Conservation (phyloP, 2,797 vertebrate species). For the Liasis olivaceus region DNA sequence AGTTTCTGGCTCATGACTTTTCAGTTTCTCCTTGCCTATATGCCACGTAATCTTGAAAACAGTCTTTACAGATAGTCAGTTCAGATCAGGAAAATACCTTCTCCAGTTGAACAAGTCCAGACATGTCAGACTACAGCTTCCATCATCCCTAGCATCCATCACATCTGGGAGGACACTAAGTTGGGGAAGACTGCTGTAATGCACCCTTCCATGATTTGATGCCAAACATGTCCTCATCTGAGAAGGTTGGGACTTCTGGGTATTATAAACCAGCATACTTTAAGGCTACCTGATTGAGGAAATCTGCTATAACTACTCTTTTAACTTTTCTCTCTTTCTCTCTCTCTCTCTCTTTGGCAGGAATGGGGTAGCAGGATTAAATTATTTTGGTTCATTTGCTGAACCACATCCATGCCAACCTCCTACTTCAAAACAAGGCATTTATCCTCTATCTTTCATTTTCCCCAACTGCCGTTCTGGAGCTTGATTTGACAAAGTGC, state of each 20-base stretch:
- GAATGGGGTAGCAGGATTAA: not conserved
- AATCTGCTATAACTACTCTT: not conserved
- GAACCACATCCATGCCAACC: not conserved
- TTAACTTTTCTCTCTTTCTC: not conserved
- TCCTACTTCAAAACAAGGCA: not conserved
- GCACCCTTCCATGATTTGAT: not conserved
- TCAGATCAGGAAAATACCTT: not conserved
- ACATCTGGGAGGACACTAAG: not conserved
- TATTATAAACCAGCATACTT: not conserved
- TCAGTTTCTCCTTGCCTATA: not conserved
- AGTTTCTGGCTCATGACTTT: not conserved
- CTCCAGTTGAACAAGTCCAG: not conserved
- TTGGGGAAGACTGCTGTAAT: not conserved
- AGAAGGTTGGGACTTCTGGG: not conserved
- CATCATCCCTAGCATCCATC: not conserved
- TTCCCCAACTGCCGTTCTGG: not conserved
- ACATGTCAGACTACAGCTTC: not conserved
- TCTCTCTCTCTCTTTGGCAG: not conserved
- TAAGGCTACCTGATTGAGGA: not conserved
- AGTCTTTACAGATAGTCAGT: not conserved
- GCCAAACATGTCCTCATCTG: not conserved
- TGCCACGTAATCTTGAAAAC: not conserved
- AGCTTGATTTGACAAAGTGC: not conserved
- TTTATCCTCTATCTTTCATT: not conserved
- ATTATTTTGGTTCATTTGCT: not conserved